A percentile compares a stretch with the other conserved stretches of the same genome.
phyloP scores from a whole-genome alignment of 2,797 vertebrate species.

The Ciconia nigra region DNA sequence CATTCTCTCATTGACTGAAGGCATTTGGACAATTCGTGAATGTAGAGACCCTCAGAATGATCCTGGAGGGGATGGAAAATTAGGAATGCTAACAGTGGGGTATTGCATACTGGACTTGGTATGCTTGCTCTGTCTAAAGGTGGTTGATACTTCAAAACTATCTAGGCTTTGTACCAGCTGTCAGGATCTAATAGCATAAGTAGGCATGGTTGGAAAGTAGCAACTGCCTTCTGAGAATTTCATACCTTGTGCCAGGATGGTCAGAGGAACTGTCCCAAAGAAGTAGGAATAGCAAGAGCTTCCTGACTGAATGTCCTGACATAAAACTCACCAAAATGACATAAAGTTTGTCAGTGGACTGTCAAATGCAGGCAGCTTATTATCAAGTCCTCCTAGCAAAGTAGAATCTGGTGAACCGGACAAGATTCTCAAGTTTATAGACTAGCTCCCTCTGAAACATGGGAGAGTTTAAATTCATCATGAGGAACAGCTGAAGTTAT shows the following conservation, averaged over 20 bases:
- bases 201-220: not conserved
- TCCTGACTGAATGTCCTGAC: not conserved
- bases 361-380: not conserved
- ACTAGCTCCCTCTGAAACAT: not conserved
- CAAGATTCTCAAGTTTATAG: not conserved
- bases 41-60: not conserved
- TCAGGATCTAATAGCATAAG: not conserved
- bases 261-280: not conserved
- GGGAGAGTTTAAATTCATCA: not conserved
- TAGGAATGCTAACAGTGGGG: not conserved
- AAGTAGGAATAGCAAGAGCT: not conserved
- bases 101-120: not conserved
- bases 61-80: not conserved
- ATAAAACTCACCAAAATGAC: not conserved
- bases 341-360: not conserved
- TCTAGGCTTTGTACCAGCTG: not conserved
- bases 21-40: not conserved
- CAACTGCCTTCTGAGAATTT: not conserved
- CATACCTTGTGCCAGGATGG: not conserved
- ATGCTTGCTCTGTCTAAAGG: not conserved
- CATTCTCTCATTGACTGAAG: not conserved
- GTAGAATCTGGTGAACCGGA: not conserved
- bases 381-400: not conserved
- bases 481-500: not conserved
- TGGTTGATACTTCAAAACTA: not conserved